Evolutionary conservation across 2,113 vertebrate genomes (phyloP).

Genomic region (Gobio gobio): DNA sequence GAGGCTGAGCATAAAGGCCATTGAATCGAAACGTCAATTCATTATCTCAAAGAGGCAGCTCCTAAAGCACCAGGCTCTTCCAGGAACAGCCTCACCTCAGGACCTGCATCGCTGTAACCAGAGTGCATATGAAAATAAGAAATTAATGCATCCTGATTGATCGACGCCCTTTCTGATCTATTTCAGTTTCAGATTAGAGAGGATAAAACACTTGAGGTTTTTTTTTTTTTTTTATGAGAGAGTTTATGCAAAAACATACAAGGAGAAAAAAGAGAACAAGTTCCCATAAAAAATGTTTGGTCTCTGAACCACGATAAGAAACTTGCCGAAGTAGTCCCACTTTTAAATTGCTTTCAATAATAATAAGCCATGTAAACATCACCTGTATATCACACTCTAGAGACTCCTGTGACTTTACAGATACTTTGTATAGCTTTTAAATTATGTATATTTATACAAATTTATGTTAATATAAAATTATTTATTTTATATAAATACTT

Average conservation of each 20-base stretch:
- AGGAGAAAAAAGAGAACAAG: neutral
- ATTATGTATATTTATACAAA: neutral
- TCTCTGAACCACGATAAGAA: neutral
- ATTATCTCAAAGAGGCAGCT: conserved; percentile 76
- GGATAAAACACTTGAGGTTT: conserved; percentile 21
- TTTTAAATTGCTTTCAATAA: neutral
- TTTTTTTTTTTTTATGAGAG: neutral
- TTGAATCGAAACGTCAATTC: conserved; percentile 83
- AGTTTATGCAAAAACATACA: neutral
- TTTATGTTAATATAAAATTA: neutral
- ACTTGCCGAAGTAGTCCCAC: neutral
- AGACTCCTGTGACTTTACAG: neutral
- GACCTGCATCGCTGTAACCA: conserved; percentile 59
- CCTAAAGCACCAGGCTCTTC: conserved; percentile 63
- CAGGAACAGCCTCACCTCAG: conserved; percentile 73
- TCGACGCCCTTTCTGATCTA: conserved; percentile 62
- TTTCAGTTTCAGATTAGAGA: conserved; percentile 59
- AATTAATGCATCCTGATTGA: conserved; percentile 65
- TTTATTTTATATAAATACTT: neutral
- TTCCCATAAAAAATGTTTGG: neutral
- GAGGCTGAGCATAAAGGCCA: conserved; percentile 73
- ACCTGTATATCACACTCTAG: neutral
- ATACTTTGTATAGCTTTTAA: neutral
- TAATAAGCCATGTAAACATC: neutral
- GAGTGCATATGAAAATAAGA: conserved; percentile 67